A percentile compares a stretch with the other conserved stretches of the same genome.
phyloP scores from a whole-genome alignment of 1,140 invertebrate genomes.

The Brachionus koreanus region DNA sequence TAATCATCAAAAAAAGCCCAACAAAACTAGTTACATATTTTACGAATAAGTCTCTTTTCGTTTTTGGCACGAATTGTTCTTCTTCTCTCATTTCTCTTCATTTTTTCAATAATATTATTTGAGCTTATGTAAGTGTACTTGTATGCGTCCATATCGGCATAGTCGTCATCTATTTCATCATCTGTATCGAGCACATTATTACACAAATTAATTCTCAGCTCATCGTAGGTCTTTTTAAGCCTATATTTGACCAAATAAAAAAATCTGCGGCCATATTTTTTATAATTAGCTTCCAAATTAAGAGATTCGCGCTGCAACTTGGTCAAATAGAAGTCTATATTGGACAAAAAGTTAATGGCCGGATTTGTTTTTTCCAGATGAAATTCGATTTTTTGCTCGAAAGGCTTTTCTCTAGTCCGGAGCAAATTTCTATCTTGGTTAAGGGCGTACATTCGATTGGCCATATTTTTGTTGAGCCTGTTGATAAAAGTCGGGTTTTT shows the following conservation, averaged over 20 bases:
- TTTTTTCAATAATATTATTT: slow-evolving; percentile 27
- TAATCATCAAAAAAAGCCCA: background rate
- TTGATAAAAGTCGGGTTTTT: background rate
- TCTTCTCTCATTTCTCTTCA: slow-evolving; percentile 2
- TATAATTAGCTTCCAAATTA: background rate
- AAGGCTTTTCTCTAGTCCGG: background rate
- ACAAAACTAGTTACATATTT: slow-evolving; percentile 17
- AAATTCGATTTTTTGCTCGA: background rate
- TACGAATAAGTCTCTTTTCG: slow-evolving; percentile 28
- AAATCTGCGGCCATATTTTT: background rate
- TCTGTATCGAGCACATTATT: slow-evolving; percentile 12
- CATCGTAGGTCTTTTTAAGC: background rate
- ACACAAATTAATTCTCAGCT: slow-evolving; percentile 9
- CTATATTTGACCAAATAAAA: background rate
- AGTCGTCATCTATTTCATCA: background rate
- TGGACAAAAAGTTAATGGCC: slow-evolving; percentile 21
- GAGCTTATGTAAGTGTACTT: background rate
- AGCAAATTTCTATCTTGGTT: background rate
- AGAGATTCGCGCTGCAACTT: background rate
- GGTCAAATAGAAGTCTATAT: slow-evolving; percentile 1
- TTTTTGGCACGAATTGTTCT: slow-evolving; percentile 12
- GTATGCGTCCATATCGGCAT: background rate
- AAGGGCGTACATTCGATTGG: background rate
- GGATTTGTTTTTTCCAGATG: background rate
- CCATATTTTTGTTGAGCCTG: background rate